Evolutionary conservation across 1,140 invertebrate genomes (phyloP), one percentile per base, ranked within the genome.

Genomic region (Fopius arisanus): DNA sequence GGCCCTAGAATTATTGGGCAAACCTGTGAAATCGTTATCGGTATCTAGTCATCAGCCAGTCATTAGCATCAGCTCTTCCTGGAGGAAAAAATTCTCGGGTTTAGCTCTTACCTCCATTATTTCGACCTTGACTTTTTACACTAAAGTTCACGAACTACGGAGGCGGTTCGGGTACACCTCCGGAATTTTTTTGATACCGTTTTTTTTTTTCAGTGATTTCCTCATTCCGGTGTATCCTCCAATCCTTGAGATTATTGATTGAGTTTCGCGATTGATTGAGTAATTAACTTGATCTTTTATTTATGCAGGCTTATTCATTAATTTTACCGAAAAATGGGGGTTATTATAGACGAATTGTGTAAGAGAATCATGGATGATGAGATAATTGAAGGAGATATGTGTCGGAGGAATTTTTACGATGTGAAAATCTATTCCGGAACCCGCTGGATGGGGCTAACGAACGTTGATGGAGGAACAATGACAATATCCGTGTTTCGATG

Each of bases 361-460:
- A 37, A 37, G 12, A 37, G 12, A 37, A 37, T 5, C 33, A 37
- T 31, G 33, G 7, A 37, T 10, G 7, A 37, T n/a, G n/a, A n/a
- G 12, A 5, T 62, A 28, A 28, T 62, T 62, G 21, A 62, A 28
- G 28, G 16, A 19, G n/a, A 7, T 3, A 62, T 28, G 21, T 16
- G 43, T 63, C 9, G 5, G 10, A 23, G n/a, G 21, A 59, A n/a
- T n/a, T n/a, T n/a, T n/a, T n/a, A n/a, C n/a, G n/a, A n/a, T n/a
- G n/a, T n/a, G n/a, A 48, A 40, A 63, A 41, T 63, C 33, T 48
- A 62, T 65, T 72, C 70, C 70, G 70, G 70, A 72, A 72, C 59
- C 41, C 33, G 23, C 1, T 19, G 14, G 37, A 41, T 23, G 43
- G 63, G 71, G 21, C 59, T 73, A 63, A 54, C 67, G 54, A 69